phyloP scores from a whole-genome alignment of 2,797 vertebrate genomes.

The Parambassis ranga region DNA sequence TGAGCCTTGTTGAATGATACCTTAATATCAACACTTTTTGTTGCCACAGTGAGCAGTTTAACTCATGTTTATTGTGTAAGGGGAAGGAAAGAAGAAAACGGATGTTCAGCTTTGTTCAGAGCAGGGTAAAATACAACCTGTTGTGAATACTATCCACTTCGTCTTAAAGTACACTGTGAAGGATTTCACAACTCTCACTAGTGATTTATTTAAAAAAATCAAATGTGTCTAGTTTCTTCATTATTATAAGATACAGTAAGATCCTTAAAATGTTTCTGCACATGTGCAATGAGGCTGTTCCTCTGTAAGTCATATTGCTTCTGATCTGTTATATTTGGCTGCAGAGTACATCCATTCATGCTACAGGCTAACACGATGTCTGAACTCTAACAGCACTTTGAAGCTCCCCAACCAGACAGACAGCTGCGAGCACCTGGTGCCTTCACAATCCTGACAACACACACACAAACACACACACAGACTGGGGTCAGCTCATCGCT shows the following conservation, averaged over 20 bases:
- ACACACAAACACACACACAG: neutral
- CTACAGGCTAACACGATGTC: neutral
- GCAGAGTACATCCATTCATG: conserved; percentile 26
- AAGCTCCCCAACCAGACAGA: conserved; percentile 40
- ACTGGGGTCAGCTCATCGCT: neutral
- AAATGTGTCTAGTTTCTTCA: neutral
- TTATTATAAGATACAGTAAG: too few species aligned
- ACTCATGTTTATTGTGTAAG: conserved; percentile 20
- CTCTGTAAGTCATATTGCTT: conserved; percentile 20
- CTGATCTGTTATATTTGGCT: conserved; percentile 36
- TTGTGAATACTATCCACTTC: conserved; percentile 4
- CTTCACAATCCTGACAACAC: neutral
- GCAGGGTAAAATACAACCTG: neutral
- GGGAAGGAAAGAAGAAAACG: conserved; percentile 33
- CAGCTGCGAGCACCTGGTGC: conserved; percentile 65
- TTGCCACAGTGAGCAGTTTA: neutral
- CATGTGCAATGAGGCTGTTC: conserved; percentile 31
- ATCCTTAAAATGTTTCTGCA: conserved; percentile 36
- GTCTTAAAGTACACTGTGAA: neutral
- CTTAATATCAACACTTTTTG: conserved; percentile 30
- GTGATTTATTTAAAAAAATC: neutral
- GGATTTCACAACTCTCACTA: neutral
- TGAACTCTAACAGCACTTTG: conserved; percentile 30
- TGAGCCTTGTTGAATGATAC: conserved; percentile 34
- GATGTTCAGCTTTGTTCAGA: neutral